phyloP scores from a whole-genome alignment of 2,113 vertebrate genomes.

The Periophthalmus modestus region DNA sequence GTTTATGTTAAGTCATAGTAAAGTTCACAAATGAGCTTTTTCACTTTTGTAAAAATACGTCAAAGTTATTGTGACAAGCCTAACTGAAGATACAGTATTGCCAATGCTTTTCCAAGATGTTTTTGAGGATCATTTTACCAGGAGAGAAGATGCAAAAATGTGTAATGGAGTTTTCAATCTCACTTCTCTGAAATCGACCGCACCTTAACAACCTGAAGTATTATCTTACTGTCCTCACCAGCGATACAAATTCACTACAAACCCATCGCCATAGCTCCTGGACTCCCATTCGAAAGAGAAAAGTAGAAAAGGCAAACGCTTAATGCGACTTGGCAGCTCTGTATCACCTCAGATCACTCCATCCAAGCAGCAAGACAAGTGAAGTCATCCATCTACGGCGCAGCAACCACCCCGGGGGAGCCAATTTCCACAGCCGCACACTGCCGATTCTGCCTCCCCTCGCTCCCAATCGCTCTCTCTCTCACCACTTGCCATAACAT shows the following conservation, averaged over 20 bases:
- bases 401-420: slow-evolving; percentile 45
- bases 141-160: background rate
- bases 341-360: slow-evolving; percentile 47
- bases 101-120: background rate
- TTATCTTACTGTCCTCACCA: background rate
- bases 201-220: background rate
- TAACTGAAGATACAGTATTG: background rate
- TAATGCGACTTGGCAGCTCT: slow-evolving; percentile 39
- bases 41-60: too few species aligned
- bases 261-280: background rate
- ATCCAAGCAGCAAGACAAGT: slow-evolving; percentile 41
- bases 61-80: too few species aligned
- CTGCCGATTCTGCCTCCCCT: slow-evolving; percentile 39
- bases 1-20: too few species aligned
- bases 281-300: slow-evolving; percentile 8
- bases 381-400: slow-evolving; percentile 61
- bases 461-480: slow-evolving; percentile 7
- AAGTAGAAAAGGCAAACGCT: slow-evolving; percentile 7
- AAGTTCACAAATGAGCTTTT: too few species aligned
- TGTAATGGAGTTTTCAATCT: background rate
- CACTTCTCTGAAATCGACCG: background rate
- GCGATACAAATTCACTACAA: background rate
- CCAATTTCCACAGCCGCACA: slow-evolving; percentile 44
- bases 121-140: background rate
- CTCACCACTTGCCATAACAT: slow-evolving; percentile 1